phyloP scores from a whole-genome alignment of 2,888 invertebrate genomes.

The Drosophila robusta region DNA sequence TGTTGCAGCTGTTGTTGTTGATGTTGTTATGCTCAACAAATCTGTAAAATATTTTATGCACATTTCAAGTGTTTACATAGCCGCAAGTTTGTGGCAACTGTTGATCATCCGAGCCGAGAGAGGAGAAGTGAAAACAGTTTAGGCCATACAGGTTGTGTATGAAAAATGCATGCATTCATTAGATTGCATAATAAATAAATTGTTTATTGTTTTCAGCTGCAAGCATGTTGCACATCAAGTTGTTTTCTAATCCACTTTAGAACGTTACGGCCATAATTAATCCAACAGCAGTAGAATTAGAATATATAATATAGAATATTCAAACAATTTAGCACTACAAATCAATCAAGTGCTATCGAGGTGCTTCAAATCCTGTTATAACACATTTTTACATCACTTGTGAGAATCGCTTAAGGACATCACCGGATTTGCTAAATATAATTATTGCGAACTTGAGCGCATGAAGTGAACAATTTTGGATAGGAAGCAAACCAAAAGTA shows the following conservation, averaged over 20 bases:
- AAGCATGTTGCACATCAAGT: constrained; percentile 2
- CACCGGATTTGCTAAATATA: too few species aligned
- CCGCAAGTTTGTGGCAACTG: constrained; percentile 56
- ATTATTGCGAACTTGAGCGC: too few species aligned
- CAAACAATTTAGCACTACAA: neutral
- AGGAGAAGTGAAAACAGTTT: too few species aligned
- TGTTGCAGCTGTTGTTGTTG: constrained; percentile 14
- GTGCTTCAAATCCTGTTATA: neutral
- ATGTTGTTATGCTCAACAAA: constrained; percentile 54
- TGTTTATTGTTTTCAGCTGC: neutral
- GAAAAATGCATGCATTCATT: constrained; percentile 40
- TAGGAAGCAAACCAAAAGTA: too few species aligned
- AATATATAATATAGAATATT: neutral
- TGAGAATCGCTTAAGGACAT: too few species aligned
- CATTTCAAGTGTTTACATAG: constrained; percentile 63
- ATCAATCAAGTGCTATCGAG: neutral
- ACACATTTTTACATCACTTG: neutral
- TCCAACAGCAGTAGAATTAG: neutral
- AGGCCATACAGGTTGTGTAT: constrained; percentile 10
- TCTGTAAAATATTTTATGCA: constrained; percentile 67
- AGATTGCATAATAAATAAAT: constrained; percentile 38
- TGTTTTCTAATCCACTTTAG: constrained; percentile 2
- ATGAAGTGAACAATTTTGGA: too few species aligned
- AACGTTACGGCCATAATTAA: neutral
- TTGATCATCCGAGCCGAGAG: constrained; percentile 29